phyloP scores from a whole-genome alignment of 2,888 invertebrate genomes.

The Phalangium opilio region DNA sequence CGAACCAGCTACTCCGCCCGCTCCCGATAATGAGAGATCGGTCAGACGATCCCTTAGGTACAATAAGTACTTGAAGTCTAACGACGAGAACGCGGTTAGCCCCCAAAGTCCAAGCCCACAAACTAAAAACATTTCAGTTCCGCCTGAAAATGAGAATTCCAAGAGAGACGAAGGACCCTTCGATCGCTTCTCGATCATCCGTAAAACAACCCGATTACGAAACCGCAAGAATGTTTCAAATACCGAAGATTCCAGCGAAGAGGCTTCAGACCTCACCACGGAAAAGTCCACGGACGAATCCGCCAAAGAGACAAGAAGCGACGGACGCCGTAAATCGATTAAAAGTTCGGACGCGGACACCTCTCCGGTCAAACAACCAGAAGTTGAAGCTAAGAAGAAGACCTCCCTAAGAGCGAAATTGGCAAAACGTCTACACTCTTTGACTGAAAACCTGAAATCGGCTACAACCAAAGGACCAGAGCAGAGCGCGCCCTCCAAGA shows the following conservation, averaged over 20 bases:
- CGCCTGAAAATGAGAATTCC: not conserved
- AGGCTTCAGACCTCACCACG: not conserved
- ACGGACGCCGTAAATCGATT: not conserved
- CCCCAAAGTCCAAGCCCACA: not conserved
- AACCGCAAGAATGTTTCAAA: constrained; percentile 6
- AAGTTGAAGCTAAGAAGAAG: not conserved
- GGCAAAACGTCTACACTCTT: constrained; percentile 12
- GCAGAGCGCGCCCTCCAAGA: not conserved
- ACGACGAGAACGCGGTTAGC: not conserved
- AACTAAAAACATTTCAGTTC: not conserved
- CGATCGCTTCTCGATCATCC: constrained; percentile 15
- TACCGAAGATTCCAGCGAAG: not conserved
- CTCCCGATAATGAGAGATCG: not conserved
- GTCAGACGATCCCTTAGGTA: not conserved
- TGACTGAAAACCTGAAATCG: constrained; percentile 15
- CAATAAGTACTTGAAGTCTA: not conserved
- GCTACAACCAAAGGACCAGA: constrained; percentile 2
- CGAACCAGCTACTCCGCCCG: not conserved
- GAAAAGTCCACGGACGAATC: not conserved
- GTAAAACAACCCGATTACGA: constrained; percentile 14
- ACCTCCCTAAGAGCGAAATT: constrained; percentile 13
- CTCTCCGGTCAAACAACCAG: constrained; percentile 3
- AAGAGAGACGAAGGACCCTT: constrained; percentile 10
- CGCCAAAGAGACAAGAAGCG: not conserved
- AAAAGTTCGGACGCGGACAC: not conserved